Percentiles rank a stretch among this genome's conserved stretches.
phyloP scores from a whole-genome alignment of 2,888 invertebrate species.

The Germaria angustata region DNA sequence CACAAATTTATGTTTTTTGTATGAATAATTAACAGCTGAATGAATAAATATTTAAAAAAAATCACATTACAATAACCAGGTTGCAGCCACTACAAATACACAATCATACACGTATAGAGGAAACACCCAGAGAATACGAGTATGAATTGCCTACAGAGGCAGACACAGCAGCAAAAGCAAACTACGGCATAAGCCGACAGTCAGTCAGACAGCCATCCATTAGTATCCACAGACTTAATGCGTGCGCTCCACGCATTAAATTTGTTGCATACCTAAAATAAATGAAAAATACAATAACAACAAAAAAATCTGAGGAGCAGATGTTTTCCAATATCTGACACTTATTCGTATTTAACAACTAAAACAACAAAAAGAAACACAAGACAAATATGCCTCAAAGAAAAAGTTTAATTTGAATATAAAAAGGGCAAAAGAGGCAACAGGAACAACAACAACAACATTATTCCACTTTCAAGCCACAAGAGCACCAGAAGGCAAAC shows the following conservation, averaged over 20 bases:
- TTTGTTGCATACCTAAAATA: background rate
- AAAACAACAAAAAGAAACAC: background rate
- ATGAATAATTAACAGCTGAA: constrained; percentile 7
- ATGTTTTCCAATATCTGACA: constrained; percentile 55
- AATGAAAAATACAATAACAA: background rate
- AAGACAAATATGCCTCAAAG: constrained; percentile 1
- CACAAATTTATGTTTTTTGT: background rate
- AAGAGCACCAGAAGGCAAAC: constrained; percentile 7
- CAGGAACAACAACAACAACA: constrained; percentile 28
- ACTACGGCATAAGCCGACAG: background rate
- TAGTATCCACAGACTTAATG: constrained; percentile 12
- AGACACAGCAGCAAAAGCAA: background rate
- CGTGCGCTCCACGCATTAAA: constrained; percentile 15
- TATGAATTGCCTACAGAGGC: background rate
- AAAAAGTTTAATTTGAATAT: constrained; percentile 34
- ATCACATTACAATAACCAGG: background rate
- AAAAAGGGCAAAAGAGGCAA: constrained; percentile 15
- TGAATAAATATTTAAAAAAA: constrained; percentile 3
- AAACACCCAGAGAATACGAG: background rate
- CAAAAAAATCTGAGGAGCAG: constrained; percentile 34
- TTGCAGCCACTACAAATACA: constrained; percentile 7
- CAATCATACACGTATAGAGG: background rate
- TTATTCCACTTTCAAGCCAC: background rate
- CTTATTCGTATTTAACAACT: constrained; percentile 6
- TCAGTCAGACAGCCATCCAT: background rate